phyloP scores from a whole-genome alignment of 2,113 vertebrate species.

The Chitala chitala region DNA sequence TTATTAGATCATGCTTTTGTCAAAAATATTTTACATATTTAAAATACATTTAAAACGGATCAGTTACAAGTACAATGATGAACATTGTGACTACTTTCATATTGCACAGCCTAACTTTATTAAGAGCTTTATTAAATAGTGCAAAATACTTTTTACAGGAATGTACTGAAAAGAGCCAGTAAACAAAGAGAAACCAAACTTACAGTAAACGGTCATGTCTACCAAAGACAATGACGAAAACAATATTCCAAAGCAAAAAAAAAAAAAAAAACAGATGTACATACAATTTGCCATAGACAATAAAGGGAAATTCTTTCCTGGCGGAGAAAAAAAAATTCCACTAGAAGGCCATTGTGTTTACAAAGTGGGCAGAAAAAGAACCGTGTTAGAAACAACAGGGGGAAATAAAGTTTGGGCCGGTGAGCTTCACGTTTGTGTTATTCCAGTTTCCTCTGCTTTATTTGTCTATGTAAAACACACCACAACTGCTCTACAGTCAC shows the following conservation, averaged over 20 bases:
- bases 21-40: conserved; percentile 90
- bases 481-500: conserved; percentile 55
- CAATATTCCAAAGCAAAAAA: conserved; percentile 34
- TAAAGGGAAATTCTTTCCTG: conserved; percentile 63
- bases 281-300: conserved; percentile 71
- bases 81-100: conserved; percentile 73
- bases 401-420: conserved; percentile 66
- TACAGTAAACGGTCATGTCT: conserved; percentile 65
- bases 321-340: conserved; percentile 63
- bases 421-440: conserved; percentile 67
- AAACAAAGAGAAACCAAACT: conserved; percentile 62
- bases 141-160: conserved; percentile 80
- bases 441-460: conserved; percentile 43
- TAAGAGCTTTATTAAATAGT: conserved; percentile 73
- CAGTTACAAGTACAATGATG: conserved; percentile 85
- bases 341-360: conserved; percentile 51
- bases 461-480: conserved; percentile 55
- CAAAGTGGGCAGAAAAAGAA: conserved; percentile 52
- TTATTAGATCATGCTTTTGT: conserved; percentile 78
- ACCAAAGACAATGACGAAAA: conserved; percentile 49
- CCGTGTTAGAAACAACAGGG: conserved; percentile 48
- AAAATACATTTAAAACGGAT: conserved; percentile 88
- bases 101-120: conserved; percentile 84
- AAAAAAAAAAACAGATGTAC: conserved; percentile 52
- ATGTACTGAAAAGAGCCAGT: conserved; percentile 67